These are phyloP conservation scores for Turdus rufiventris DNA, from an alignment of 2,113 vertebrate species.

Conservation along the genomic window DNA sequence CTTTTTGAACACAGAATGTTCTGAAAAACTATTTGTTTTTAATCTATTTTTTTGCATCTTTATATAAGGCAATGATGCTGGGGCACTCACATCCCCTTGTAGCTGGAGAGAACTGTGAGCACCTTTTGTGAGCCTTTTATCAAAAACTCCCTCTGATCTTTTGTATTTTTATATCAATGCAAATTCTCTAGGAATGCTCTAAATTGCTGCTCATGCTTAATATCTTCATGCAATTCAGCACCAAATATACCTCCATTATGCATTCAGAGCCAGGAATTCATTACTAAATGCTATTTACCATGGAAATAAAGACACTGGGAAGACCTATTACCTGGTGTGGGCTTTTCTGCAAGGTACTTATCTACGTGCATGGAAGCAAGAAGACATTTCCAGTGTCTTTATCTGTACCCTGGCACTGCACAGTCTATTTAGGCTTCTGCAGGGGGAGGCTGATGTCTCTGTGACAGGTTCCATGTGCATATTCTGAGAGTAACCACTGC, in stretches of 20 bases:
- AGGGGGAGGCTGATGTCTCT: not conserved
- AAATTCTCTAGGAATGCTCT: not conserved
- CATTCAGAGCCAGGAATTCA: not conserved
- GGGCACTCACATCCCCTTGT: not conserved
- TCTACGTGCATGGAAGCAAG: not conserved
- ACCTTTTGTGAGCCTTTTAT: not conserved
- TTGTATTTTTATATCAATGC: not conserved
- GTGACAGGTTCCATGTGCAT: not conserved
- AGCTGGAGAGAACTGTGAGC: not conserved
- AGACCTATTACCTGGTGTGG: not conserved
- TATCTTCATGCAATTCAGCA: not conserved
- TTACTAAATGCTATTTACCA: not conserved
- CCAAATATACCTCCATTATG: not conserved
- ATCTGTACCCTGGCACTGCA: not conserved
- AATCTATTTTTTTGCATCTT: not conserved
- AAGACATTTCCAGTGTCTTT: not conserved
- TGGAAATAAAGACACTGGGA: not conserved
- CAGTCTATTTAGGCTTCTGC: not conserved
- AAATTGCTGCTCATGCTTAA: not conserved
- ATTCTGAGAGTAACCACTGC: not conserved
- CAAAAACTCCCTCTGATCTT: not conserved
- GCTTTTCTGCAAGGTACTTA: not conserved
- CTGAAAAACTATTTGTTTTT: not conserved
- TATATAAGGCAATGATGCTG: not conserved
- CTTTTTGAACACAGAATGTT: not conserved